These are phyloP conservation scores for Drosophila sp. DNA, from an alignment of 1,140 invertebrate species.

Conservation along the genomic window DNA sequence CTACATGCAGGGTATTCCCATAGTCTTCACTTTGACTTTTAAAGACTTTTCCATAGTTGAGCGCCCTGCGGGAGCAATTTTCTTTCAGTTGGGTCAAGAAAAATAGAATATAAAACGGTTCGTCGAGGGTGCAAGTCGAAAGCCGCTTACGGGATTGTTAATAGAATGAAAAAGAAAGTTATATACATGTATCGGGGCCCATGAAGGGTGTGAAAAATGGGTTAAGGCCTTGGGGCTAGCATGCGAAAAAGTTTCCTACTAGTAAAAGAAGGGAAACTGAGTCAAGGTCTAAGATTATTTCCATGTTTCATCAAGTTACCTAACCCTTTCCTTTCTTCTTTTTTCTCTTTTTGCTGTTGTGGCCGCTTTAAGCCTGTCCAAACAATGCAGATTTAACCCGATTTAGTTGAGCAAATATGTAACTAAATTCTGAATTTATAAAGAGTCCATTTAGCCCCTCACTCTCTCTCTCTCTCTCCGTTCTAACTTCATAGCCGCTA, in stretches of 20 bases:
- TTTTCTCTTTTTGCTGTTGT: background rate
- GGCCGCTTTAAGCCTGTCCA: slow-evolving; percentile 18
- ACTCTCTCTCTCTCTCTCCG: slow-evolving; percentile 10
- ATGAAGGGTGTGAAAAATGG: slow-evolving; percentile 3
- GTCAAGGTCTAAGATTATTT: slow-evolving; percentile 13
- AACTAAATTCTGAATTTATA: slow-evolving; percentile 59
- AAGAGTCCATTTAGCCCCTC: slow-evolving; percentile 24
- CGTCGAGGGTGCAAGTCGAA: slow-evolving; percentile 3
- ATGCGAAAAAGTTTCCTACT: background rate
- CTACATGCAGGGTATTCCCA: background rate
- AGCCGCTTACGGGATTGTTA: slow-evolving; percentile 12
- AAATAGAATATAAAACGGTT: slow-evolving; percentile 5
- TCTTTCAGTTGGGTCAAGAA: slow-evolving; percentile 11
- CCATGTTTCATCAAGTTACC: slow-evolving; percentile 20
- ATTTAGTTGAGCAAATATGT: slow-evolving; percentile 56
- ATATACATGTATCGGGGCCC: background rate
- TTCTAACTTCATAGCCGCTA: slow-evolving; percentile 12
- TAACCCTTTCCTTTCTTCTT: background rate
- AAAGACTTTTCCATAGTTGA: background rate
- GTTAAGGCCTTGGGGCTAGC: slow-evolving; percentile 7
- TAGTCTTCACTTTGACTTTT: background rate
- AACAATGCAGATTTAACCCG: slow-evolving; percentile 45
- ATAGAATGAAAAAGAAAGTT: background rate
- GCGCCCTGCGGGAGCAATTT: slow-evolving; percentile 7
- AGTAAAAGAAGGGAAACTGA: background rate